Base-by-base conservation (phyloP, 2,797 vertebrate species). In the Megalops cyprinoides region DNA sequence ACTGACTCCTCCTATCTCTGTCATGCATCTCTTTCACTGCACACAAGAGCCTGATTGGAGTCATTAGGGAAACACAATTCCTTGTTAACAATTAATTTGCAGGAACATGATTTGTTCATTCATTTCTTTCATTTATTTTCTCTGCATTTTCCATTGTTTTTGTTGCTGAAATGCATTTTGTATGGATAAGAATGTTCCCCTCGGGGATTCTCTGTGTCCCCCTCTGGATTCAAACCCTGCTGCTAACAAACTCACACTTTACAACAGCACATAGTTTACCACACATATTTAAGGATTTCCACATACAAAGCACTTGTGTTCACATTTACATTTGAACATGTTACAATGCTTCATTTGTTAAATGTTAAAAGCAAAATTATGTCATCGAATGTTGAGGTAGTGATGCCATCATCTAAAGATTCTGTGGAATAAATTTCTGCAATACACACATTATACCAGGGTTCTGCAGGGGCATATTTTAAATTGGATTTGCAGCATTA, bases 301-400 rank as follows among this genome's bases (percentile, higher is more conserved):
- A 90, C 91, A 92, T 83, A 90, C 90, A 94, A 94, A 95, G 93
- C 93, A 94, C 92, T 93, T 94, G 93, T 94, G 93, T 94, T 93
- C 83, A 94, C 89, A 18, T 91, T 88, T 92, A 92, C 91, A 94
- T 92, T 92, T 91, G 84, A 93, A 93, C 91, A 94, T 92, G 85
- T 89, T 91, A 93, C 91, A 93, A 91, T 91, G 93, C 90, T 89
- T 83, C 20, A 80, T 91, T 90, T 78, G 78, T 82, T 84, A 60
- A 67, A 74, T 90, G 88, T 89, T 87, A 77, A 88, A 86, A 90
- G 67, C 86, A 82, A 86, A 88, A 82, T 84, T 86, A 65, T 78
- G 74, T 85, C 69, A 71, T 84, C 87, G 82, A 87, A 80, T 81
- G 84, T 83, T 76, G 90, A 92, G 87, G 87, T 90, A 91, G 84